Evolutionary conservation across 2,888 invertebrate species (phyloP).

Genomic region (Aporophyla lueneburgensis): DNA sequence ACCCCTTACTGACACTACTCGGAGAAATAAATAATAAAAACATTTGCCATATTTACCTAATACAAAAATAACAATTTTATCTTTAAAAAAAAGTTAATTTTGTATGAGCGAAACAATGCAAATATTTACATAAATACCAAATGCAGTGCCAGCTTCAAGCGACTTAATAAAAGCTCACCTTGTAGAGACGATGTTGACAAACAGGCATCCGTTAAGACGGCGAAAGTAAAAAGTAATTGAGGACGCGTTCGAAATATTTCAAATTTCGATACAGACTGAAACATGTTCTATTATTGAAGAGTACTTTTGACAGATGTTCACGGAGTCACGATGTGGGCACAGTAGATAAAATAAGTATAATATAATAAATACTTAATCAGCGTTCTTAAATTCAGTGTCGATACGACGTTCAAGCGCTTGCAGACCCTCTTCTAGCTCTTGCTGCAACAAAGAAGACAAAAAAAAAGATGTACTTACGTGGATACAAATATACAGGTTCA

Average conservation of each 20-base stretch:
- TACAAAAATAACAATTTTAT: background rate
- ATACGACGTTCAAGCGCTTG: conserved; percentile 84
- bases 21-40: background rate
- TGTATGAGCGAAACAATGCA: background rate
- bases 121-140: conserved; percentile 14
- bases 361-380: conserved; percentile 71
- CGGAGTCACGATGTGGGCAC: conserved; percentile 11
- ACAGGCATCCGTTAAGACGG: background rate
- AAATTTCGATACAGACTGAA: conserved; percentile 5
- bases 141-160: background rate
- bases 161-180: conserved; percentile 17
- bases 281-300: conserved; percentile 11
- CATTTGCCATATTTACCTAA: background rate
- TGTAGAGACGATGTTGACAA: background rate
- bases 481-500: background rate
- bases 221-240: background rate
- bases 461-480: background rate
- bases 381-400: conserved; percentile 83
- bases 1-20: background rate
- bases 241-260: conserved; percentile 3
- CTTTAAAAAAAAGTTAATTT: background rate
- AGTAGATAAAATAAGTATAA: conserved; percentile 7
- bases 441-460: conserved; percentile 66
- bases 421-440: conserved; percentile 82
- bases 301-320: conserved; percentile 18